Evolutionary conservation across 2,113 vertebrate species (phyloP).

Genomic region (Rallus limicola): DNA sequence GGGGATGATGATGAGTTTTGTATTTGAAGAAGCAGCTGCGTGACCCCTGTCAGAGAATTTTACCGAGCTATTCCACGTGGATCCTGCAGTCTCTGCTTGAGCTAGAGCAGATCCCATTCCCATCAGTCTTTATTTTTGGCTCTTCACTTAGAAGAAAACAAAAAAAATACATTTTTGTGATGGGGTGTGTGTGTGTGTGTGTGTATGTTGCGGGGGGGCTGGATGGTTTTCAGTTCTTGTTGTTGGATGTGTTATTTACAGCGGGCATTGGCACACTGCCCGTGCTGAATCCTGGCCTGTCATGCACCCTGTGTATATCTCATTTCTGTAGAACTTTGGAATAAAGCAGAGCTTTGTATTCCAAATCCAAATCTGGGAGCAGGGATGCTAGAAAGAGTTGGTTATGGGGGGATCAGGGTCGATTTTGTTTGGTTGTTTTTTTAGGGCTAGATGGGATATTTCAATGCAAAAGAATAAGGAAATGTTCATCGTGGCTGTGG

Average conservation of each 20-base stretch:
- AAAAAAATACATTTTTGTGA: not conserved
- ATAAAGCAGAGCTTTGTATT: not conserved
- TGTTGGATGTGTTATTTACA: not conserved
- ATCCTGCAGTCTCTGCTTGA: not conserved
- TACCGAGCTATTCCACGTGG: not conserved
- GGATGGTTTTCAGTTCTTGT: not conserved
- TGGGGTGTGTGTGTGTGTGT: too few relatives aligned
- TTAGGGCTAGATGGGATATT: not conserved
- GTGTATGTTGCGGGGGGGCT: too few relatives aligned
- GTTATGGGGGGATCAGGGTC: rapidly evolving
- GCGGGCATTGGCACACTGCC: not conserved
- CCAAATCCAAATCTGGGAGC: not conserved
- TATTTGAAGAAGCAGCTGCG: not conserved
- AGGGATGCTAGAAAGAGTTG: not conserved
- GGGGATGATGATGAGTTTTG: not conserved
- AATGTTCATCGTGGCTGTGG: not conserved
- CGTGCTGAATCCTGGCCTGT: not conserved
- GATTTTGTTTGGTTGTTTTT: not conserved
- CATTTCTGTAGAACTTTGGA: not conserved
- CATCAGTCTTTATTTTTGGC: not conserved
- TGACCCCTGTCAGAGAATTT: not conserved
- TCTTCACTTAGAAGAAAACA: not conserved
- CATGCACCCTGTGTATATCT: not conserved
- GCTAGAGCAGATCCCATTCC: not conserved
- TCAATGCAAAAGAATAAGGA: not conserved